Conservation (phyloP, 2,888 invertebrate species). For the Elgonia sp. region DNA sequence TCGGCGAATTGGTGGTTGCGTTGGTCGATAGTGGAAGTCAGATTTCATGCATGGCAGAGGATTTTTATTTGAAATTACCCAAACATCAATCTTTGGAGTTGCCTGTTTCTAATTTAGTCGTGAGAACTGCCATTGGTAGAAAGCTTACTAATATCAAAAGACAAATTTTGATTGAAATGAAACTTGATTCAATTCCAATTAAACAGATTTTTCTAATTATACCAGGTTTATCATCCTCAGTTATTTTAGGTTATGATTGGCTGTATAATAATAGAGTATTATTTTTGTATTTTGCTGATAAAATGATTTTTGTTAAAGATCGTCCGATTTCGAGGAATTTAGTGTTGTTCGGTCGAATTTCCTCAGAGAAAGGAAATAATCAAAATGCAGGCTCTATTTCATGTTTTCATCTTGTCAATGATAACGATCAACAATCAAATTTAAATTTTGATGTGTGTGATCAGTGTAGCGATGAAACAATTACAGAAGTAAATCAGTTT, state of each 20-base stretch:
- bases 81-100: conserved; percentile 29
- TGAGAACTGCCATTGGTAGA: conserved; percentile 58
- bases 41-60: conserved; percentile 56
- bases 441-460: not conserved
- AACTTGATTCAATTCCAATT: conserved; percentile 23
- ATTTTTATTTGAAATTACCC: conserved; percentile 43
- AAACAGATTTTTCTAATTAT: conserved; percentile 59
- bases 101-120: conserved; percentile 46
- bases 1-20: conserved; percentile 23
- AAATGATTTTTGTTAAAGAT: not conserved
- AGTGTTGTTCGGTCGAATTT: conserved; percentile 10
- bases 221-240: conserved; percentile 59
- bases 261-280: conserved; percentile 10
- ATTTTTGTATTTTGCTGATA: conserved; percentile 1
- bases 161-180: conserved; percentile 62
- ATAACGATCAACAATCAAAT: no score
- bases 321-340: not conserved
- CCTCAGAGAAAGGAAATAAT: not conserved
- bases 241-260: conserved; percentile 73
- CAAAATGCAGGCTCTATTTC: not conserved
- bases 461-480: not conserved
- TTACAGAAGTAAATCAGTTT: not conserved
- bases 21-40: conserved; percentile 53
- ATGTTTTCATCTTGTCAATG: conserved; percentile 3
- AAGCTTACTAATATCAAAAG: conserved; percentile 30